Base-by-base conservation (phyloP, 2,888 invertebrate genomes). In the Branchellion lobata region DNA sequence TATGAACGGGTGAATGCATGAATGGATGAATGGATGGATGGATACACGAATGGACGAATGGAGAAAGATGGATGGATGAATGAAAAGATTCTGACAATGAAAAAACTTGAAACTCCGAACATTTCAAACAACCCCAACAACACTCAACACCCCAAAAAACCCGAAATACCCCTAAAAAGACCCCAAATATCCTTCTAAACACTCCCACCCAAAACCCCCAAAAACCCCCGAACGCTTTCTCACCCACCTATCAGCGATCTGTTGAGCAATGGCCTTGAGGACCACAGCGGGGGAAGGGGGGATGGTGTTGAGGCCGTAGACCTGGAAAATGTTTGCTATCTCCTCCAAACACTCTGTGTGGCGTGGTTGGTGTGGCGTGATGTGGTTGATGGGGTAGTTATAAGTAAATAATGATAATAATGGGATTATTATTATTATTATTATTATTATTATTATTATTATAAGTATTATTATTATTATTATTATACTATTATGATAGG, bases 261-360 rank as follows among this genome's bases (percentile, higher is more conserved):
- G 96, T 65, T 93, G 92, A 0, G 96, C 96, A 27, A 99, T 91
- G 88, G 95, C 93, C 86, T 93, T 93, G 1, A 98, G 88, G 0
- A 96, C 93, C 76, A 84, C 91, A 34, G 91, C 90, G 0, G 93
- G 92, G 0, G 92, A 91, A 0, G 95, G 93, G 83, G 93, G 91
- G 87, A 95, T 94, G 36, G 95, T 93, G 33, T 91, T 89, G 57
- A 94, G 90, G 0, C 96, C 96, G 87, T 93, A 94, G 69, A 90
- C 91, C 87, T 94, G 94, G 78, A 97, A 92, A 78, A 96, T 90
- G 80, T 91, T 91, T 0, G 94, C 93, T 85, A 98, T 90, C 86
- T 96, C 94, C 84, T 96, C 96, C 79, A 99, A 89, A 86, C 98
- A 97, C 88, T 97, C 98, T 89, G 87, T 65, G 0, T 11, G 5